Base-by-base conservation (phyloP, 2,888 invertebrate species). In the Xestobium rufovillosum region DNA sequence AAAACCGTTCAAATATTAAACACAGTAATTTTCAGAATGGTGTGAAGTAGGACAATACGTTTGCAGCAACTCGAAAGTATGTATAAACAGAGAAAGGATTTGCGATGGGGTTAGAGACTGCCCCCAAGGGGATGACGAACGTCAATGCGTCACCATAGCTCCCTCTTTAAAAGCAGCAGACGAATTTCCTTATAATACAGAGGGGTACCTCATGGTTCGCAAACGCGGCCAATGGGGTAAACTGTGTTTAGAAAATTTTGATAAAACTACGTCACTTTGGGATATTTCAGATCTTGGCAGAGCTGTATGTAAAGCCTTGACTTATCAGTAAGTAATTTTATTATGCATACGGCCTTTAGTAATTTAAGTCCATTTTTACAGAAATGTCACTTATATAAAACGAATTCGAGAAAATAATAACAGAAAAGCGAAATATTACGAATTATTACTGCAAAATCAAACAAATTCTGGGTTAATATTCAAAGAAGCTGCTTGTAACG, bases 151-250 rank as follows among this genome's bases (percentile, higher is more conserved):
- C 3, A 76, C 77, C 11, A 68, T 81, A 29, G 74, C 76, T 2
- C 70, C 73, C 35, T 68, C 70, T 45, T 53, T 71, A 26, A 67
- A 70, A 38, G 65, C 69, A 41, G 76, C 76, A 32, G 72, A 74
- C 54, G 71, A 73, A 10, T 69, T 76, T 47, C 71, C 73, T 9
- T 80, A 80, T 52, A 72, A 74, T 45, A 71, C 75, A 43, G 72
- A 76, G 70, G 77, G 85, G 14, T 81, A 75, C 50, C 69, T 85
- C 16, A 80, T 82, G 74, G 78, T 85, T 1, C 69, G 82, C 19
- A 81, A 82, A 54, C 75, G 78, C 48, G 85, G 85, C 0, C 69
- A 72, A 31, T 86, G 86, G 86, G 84, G 84, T 3, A 80, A 83
- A 55, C 65, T 85, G 3, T 86, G 86, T 49, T 71, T 83, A 11